These are phyloP conservation scores for Planococcus citri DNA, from an alignment of 1,140 invertebrate species.

Conservation along the genomic window DNA sequence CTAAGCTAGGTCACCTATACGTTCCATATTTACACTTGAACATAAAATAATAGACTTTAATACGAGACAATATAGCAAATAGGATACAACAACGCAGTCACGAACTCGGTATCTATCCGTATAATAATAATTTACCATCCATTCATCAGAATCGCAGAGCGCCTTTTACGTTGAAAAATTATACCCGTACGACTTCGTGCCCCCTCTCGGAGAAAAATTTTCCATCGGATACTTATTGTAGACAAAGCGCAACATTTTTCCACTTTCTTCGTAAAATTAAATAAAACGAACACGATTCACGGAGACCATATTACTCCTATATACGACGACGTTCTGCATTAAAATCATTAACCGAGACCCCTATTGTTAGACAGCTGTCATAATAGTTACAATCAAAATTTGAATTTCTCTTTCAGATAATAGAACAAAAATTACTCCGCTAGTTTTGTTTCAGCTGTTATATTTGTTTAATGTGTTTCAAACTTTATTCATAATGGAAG, in stretches of 20 bases:
- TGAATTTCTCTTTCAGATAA: slow-evolving; percentile 7
- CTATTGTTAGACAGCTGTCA: slow-evolving; percentile 2
- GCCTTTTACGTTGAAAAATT: no score
- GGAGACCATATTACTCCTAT: background rate
- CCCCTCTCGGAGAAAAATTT: no score
- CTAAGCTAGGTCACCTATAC: background rate
- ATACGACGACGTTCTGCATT: background rate
- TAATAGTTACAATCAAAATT: background rate
- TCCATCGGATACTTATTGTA: no score
- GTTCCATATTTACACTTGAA: background rate
- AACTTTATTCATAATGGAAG: background rate
- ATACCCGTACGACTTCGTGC: no score
- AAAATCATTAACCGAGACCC: background rate
- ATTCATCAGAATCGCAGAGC: background rate
- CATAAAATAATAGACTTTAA: background rate
- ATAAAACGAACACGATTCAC: background rate
- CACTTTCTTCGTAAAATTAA: no score
- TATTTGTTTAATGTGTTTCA: background rate
- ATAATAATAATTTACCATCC: background rate
- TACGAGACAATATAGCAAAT: background rate
- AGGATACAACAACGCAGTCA: no score
- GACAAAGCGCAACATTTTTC: no score
- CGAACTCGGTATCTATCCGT: background rate
- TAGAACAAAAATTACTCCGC: background rate
- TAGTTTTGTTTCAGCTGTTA: background rate